These are phyloP conservation scores for Enteromius fasciolatus DNA, from an alignment of 2,797 vertebrate genomes.

Conservation along the genomic window DNA sequence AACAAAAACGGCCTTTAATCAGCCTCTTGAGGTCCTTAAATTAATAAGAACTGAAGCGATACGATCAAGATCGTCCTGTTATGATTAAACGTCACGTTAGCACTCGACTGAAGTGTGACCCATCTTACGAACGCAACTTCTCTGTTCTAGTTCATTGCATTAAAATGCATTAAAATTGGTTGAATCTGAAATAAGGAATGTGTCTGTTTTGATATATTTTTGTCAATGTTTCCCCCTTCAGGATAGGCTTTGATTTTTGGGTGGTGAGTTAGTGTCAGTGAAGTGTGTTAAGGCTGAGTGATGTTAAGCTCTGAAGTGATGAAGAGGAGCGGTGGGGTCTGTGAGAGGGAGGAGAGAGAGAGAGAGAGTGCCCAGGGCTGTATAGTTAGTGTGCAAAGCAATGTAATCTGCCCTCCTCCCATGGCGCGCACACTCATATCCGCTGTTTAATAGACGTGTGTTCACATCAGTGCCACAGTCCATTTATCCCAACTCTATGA, in stretches of 20 bases:
- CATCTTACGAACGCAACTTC: neutral
- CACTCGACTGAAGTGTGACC: constrained; percentile 9
- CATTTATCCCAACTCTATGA: constrained; percentile 51
- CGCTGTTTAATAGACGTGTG: constrained; percentile 61
- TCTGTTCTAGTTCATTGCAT: neutral
- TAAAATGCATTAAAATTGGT: neutral
- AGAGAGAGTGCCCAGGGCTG: constrained; percentile 30
- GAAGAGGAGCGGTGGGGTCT: constrained; percentile 44
- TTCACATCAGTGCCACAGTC: constrained; percentile 61
- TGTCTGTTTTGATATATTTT: neutral
- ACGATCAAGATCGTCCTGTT: constrained; percentile 35
- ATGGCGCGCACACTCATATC: constrained; percentile 35
- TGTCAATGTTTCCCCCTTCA: neutral
- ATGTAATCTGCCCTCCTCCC: constrained; percentile 45
- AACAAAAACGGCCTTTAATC: constrained; percentile 43
- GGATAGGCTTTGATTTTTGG: constrained; percentile 39
- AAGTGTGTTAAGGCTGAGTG: constrained; percentile 56
- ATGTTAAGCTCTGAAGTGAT: constrained; percentile 56
- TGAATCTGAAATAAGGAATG: constrained; percentile 15
- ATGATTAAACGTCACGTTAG: constrained; percentile 22
- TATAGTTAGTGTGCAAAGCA: constrained; percentile 56
- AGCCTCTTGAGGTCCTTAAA: constrained; percentile 26
- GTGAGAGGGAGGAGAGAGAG: constrained; percentile 47
- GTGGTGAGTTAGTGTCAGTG: constrained; percentile 38
- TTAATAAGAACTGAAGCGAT: constrained; percentile 31